These are phyloP conservation scores for Lordiphosa stackelbergi DNA, from an alignment of 1,140 invertebrate genomes.

Conservation along the genomic window DNA sequence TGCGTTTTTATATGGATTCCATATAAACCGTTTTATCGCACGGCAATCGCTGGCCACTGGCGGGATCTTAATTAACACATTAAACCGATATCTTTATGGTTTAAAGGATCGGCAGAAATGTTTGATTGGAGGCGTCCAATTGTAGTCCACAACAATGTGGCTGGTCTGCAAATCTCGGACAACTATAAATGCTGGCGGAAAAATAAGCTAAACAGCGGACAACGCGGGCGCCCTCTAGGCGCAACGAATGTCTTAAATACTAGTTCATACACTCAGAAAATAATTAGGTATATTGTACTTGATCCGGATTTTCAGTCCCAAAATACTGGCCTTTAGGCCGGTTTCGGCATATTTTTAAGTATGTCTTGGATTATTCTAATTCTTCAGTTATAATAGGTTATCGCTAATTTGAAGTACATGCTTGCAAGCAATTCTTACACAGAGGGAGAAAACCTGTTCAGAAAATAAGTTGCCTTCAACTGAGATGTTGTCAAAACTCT, in stretches of 20 bases:
- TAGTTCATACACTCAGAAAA: not conserved
- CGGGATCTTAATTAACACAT: conserved; percentile 37
- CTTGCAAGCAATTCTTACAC: too few species aligned
- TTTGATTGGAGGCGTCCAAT: conserved; percentile 18
- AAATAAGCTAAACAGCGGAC: conserved; percentile 11
- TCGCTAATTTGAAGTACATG: too few species aligned
- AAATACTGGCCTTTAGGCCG: too few species aligned
- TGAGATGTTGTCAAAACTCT: too few species aligned
- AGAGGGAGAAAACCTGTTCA: too few species aligned
- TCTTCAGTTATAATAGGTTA: too few species aligned
- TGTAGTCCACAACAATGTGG: conserved; percentile 13
- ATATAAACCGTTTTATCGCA: conserved; percentile 32
- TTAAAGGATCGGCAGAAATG: conserved; percentile 17
- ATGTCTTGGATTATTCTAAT: too few species aligned
- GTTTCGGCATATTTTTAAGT: too few species aligned
- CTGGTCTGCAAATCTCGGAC: conserved; percentile 36
- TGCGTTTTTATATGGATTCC: conserved; percentile 56
- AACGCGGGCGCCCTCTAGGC: conserved; percentile 13
- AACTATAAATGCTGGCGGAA: conserved; percentile 37
- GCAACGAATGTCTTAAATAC: conserved; percentile 25
- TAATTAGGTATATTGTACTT: too few species aligned
- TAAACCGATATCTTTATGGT: conserved; percentile 26
- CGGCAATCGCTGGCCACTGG: conserved; percentile 17
- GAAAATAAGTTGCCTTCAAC: too few species aligned
- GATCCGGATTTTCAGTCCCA: too few species aligned